Conservation (phyloP, 1,140 invertebrate genomes). For the Chymomyza costata region DNA sequence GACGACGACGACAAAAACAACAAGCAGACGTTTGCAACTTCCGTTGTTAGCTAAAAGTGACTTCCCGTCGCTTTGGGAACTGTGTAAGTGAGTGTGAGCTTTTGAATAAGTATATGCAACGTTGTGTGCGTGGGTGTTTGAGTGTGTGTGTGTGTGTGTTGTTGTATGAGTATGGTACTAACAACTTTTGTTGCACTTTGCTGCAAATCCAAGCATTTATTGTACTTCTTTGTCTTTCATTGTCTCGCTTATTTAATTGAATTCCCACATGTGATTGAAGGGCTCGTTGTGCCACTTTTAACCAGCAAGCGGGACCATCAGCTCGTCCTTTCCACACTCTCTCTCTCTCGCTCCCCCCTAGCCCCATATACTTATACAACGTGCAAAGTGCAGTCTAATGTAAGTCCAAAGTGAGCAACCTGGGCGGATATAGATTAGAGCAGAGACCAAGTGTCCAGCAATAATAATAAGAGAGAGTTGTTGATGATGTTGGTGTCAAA, state of each 20-base stretch:
- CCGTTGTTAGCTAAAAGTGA: slow-evolving; percentile 57
- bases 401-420: too few species aligned
- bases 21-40: slow-evolving; percentile 58
- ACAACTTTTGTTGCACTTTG: slow-evolving; percentile 22
- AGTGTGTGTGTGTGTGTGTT: slow-evolving; percentile 8
- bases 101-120: slow-evolving; percentile 1
- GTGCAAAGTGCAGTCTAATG: too few species aligned
- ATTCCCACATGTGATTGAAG: slow-evolving; percentile 48
- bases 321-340: too few species aligned
- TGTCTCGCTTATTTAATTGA: slow-evolving; percentile 53
- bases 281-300: slow-evolving; percentile 31
- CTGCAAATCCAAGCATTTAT: slow-evolving; percentile 36
- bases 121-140: too few species aligned
- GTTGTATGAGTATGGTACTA: slow-evolving; percentile 5
- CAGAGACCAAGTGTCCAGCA: too few species aligned
- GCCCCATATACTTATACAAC: too few species aligned
- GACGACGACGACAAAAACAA: slow-evolving; percentile 8
- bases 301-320: too few species aligned
- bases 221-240: slow-evolving; percentile 12
- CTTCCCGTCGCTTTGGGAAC: slow-evolving; percentile 55
- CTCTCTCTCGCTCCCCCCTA: too few species aligned
- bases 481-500: too few species aligned
- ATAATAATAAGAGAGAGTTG: too few species aligned
- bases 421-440: too few species aligned
- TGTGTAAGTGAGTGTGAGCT: too few species aligned